Evolutionary conservation across 2,888 invertebrate genomes (phyloP), one percentile per base, ranked within the genome.

Genomic region (Epistrophe grossulariae): DNA sequence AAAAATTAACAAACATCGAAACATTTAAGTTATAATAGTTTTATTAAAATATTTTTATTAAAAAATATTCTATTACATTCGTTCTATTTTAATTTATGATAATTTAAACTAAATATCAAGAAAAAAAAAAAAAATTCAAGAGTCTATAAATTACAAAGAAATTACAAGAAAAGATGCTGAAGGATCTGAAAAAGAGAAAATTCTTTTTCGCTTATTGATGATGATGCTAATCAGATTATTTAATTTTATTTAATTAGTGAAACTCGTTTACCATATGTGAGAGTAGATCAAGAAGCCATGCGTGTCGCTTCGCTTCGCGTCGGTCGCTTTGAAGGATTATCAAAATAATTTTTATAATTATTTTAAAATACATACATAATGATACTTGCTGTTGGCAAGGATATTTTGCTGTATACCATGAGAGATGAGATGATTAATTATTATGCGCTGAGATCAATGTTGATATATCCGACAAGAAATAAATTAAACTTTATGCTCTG

Each of bases 1-100:
- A 13, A 5, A 77, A 71, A 71, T 57, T 40, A 73, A 62, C 52
- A 78, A 73, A 78, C 77, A 79, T 79, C 78, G 43, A 82, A 71
- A 72, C 77, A 72, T 71, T 76, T 79, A 31, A 50, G 1, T 24
- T 48, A 50, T 43, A 50, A 10, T 52, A 31, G 4, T 31, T 60
- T 50, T 13, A 64, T 70, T 52, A 43, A 62, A 43, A 62, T 62
- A 43, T 70, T 55, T 24, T 70, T 24, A 11, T 24, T 28, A 50
- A 38, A 38, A 70, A 55, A 52, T 55, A 52, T 55, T 55, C 52
- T 70, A 55, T 55, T 70, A 68, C 68, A 68, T 70, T 70, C 68
- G 13, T 55, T 70, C 55, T 70, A 55, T 70, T 70, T 70, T 3
- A 52, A 9, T 66, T 50, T 8, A 66, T 66, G 28, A 66, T 13